Percentiles rank a stretch among this genome's conserved stretches.
Evolutionary conservation across 2,797 vertebrate genomes (phyloP).

Genomic region (Enteromius trimaculatus): DNA sequence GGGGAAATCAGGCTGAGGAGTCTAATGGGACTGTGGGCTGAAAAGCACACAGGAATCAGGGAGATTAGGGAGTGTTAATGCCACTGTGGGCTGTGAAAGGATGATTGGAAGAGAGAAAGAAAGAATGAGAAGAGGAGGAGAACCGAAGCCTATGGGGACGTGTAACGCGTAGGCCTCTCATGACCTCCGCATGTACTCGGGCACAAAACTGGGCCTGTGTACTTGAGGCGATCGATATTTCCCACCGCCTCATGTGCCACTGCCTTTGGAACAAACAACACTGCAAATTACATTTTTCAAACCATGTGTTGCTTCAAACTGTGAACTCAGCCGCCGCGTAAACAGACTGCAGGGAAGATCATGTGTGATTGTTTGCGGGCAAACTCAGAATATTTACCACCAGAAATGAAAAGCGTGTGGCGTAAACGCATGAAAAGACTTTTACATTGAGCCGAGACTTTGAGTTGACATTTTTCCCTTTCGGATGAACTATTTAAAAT

Average conservation of each 20-base stretch:
- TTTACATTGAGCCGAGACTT: conserved; percentile 20
- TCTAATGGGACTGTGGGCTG: conserved; percentile 63
- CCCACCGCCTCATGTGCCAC: not conserved
- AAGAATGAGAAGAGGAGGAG: conserved; percentile 52
- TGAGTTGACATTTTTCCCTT: conserved; percentile 41
- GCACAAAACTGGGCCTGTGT: conserved; percentile 16
- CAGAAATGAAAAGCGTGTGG: conserved; percentile 28
- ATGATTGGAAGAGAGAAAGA: conserved; percentile 58
- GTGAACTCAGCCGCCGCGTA: conserved; percentile 18
- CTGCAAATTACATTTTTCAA: conserved; percentile 27
- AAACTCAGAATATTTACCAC: conserved; percentile 6
- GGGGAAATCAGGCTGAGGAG: conserved; percentile 60
- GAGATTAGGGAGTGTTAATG: conserved; percentile 64
- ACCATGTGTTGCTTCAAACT: conserved; percentile 25
- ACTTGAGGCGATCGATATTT: conserved; percentile 33
- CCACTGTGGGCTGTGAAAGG: conserved; percentile 62
- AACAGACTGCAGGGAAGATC: conserved; percentile 45
- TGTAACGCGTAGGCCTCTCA: conserved; percentile 62
- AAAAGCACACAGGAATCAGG: conserved; percentile 61
- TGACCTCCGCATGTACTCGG: conserved; percentile 50
- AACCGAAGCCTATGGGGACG: conserved; percentile 57
- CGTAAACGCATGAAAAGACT: conserved; percentile 27
- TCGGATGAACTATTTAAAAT: conserved; percentile 48
- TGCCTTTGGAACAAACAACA: conserved; percentile 32
- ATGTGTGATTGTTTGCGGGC: conserved; percentile 34